Conservation (phyloP, 64 coral and sea anemone genomes). For the Anthopleura sola region DNA sequence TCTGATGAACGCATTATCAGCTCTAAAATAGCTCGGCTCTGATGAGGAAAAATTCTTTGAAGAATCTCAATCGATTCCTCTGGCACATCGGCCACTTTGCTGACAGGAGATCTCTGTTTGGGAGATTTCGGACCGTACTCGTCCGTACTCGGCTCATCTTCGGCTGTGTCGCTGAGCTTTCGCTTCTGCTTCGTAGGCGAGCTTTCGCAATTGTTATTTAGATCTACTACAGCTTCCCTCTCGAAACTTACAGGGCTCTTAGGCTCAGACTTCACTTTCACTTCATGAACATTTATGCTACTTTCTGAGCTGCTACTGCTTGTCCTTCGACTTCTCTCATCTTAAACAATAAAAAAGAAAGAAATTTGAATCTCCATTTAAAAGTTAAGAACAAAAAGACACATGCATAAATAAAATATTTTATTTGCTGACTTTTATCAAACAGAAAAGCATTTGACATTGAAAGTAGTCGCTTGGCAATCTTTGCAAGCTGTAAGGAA, state of each 20-base stretch:
- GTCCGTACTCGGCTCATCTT: not conserved
- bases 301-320: not conserved
- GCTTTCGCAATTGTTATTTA: slow-evolving; percentile 4
- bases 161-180: not conserved
- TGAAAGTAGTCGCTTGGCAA: not conserved
- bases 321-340: not conserved
- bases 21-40: slow-evolving; percentile 48
- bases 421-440: not conserved
- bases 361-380: not conserved
- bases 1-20: slow-evolving; percentile 45
- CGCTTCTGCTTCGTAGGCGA: not conserved
- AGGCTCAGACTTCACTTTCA: not conserved
- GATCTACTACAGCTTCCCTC: not conserved
- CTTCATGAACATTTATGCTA: not conserved
- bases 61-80: slow-evolving; percentile 33
- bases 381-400: not conserved
- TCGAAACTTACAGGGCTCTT: not conserved
- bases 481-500: not conserved
- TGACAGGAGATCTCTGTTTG: slow-evolving; percentile 2
- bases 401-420: not conserved
- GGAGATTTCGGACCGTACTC: not conserved
- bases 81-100: slow-evolving; percentile 29
- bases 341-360: not conserved
- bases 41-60: slow-evolving; percentile 57
- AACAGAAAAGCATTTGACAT: not conserved